Evolutionary conservation across 1,140 invertebrate species (phyloP).

Genomic region (Lethocerus indicus): DNA sequence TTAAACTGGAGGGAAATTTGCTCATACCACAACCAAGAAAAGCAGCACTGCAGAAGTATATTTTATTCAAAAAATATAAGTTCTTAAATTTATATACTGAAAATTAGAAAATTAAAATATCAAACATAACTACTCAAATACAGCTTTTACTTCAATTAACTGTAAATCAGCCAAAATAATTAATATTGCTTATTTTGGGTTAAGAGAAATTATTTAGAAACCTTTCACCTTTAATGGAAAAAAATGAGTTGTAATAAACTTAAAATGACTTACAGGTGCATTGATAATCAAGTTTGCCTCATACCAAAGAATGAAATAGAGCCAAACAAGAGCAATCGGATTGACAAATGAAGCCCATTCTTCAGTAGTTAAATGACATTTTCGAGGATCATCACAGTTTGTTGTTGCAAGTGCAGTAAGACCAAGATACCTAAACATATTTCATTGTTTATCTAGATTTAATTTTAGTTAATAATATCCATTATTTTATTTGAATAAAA

Average conservation of each 20-base stretch:
- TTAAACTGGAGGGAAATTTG: too few species aligned
- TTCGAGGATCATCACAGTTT: conserved; percentile 43
- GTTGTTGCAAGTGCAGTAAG: conserved; percentile 37
- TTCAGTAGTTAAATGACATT: conserved; percentile 32
- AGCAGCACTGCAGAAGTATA: too few species aligned
- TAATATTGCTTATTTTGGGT: too few species aligned
- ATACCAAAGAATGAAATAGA: conserved; percentile 52
- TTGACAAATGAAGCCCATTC: conserved; percentile 58
- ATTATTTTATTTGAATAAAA: too few species aligned
- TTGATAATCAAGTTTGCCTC: conserved; percentile 49
- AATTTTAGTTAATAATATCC: too few species aligned
- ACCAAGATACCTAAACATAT: conserved; percentile 42
- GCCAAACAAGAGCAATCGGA: conserved; percentile 51
- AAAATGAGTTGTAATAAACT: not conserved
- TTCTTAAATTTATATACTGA: not conserved
- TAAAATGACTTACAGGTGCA: conserved; percentile 38
- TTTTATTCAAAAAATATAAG: too few species aligned
- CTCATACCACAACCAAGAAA: too few species aligned
- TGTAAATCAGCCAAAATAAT: conserved; percentile 1
- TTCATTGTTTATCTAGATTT: too few species aligned
- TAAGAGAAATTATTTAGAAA: not conserved
- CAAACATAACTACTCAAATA: not conserved
- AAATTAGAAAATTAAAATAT: not conserved
- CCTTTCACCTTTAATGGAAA: not conserved
- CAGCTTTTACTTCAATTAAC: not conserved